Evolutionary conservation across 1,140 invertebrate species (phyloP), one percentile per base, ranked within the genome.

Genomic region (Drosophila baimaii): DNA sequence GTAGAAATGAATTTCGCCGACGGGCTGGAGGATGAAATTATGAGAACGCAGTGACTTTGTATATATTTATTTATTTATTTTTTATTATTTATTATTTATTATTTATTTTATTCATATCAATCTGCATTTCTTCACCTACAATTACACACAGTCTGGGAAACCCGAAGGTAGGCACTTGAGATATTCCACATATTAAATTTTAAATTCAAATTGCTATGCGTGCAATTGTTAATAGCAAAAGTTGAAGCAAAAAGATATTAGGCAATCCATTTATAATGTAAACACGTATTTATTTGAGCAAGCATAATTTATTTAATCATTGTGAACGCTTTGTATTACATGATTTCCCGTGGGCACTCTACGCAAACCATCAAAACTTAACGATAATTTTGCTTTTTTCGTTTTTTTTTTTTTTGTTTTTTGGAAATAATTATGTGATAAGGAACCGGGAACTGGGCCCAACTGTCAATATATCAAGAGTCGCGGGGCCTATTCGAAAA

Each of bases 401-500:
- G n/a, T n/a, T n/a, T n/a, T n/a, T n/a, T n/a, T n/a, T n/a, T n/a
- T n/a, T n/a, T n/a, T n/a, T n/a, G 43, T 57, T 39, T 58, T 62
- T 39, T 5, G 51, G 66, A 29, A 33, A 57, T 71, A 71, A 35
- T 47, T 31, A 71, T 72, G 69, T 72, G 69, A 72, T 72, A 72
- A 72, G 69, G 43, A 71, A 72, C 66, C 43, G 69, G 69, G 65
- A 71, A 71, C 51, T 58, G 51, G 47, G 41, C 33, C 41, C 64
- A 77, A 78, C 29, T 77, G 75, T 77, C 74, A 74, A 74, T 74
- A 74, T 47, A 72, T 74, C 49, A 77, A 77, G 64, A 77, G 75
- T 37, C 13, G 65, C 39, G 37, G 43, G 21, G 51, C 52, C 69
- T 72, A 72, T 69, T 69, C 66, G n/a, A 68, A 76, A 75, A 75